Conservation (phyloP, 2,797 vertebrate species). For the Kryptopterus vitreolus region DNA sequence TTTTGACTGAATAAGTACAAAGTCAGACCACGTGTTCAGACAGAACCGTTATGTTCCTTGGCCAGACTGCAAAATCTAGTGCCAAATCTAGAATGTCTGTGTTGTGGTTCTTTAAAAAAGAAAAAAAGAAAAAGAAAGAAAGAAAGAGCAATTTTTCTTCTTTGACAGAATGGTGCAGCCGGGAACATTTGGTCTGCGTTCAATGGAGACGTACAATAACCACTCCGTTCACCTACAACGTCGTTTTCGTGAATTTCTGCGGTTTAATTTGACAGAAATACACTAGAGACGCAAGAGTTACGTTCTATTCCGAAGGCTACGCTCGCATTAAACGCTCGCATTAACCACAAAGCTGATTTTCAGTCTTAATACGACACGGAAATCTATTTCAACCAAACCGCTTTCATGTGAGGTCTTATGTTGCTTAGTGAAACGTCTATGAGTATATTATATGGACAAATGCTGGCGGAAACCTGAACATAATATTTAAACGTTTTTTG, state of each 20-base stretch:
- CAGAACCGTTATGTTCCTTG: constrained; percentile 5
- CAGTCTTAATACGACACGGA: neutral
- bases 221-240: neutral
- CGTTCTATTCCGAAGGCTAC: neutral
- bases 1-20: constrained; percentile 25
- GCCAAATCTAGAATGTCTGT: constrained; percentile 14
- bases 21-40: constrained; percentile 21
- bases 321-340: neutral
- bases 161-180: constrained; percentile 9
- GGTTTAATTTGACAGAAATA: neutral
- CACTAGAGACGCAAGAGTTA: neutral
- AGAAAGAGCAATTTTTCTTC: neutral
- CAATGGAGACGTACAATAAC: neutral
- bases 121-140: neutral
- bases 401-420: neutral
- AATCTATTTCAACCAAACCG: neutral
- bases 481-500: no score
- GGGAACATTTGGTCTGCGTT: neutral
- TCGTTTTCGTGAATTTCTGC: neutral
- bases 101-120: neutral
- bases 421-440: neutral
- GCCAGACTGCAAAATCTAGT: neutral
- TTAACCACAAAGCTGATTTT: neutral
- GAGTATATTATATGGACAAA: no score
- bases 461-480: neutral